Evolutionary conservation across 1,140 invertebrate species (phyloP), one percentile per base, ranked within the genome.

Genomic region (Holotrichia oblita): DNA sequence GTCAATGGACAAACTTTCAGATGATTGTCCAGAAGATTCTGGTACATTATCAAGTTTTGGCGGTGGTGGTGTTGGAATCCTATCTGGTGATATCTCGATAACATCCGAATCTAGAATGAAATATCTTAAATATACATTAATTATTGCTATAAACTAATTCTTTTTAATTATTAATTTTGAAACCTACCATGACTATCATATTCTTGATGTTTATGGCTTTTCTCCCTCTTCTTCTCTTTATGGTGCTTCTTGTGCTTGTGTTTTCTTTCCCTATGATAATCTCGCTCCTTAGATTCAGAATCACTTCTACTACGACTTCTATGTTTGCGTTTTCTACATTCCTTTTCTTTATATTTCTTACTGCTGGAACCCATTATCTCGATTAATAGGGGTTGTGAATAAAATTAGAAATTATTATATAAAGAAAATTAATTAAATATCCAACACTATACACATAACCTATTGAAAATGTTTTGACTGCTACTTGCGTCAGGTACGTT

Each of bases 1-100:
- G 82, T 96, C 94, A 82, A 98, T 93, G 3, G 95, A 97, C 2
- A 98, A 87, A 72, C 91, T 92, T 72, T 91, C 90, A 59, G 89
- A 87, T 10, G 78, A 78, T 72, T 80, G 80, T 17, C 79, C 86
- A 84, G 80, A 40, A 12, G 86, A 87, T 34, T 89, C 87, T 14
- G 89, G 88, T 74, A 87, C 87, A 8, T 85, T 82, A 17, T 84
- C 84, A 79, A 86, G 83, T 3, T 83, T 82, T 24, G 78, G 78
- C 73, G 87, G 86, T 20, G 83, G 87, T 87, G 86, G 20, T 41
- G 73, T 20, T 27, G 48, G 61, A 6, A 59, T 42, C 9, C 81
- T 79, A 34, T 83, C 82, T 34, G 82, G 79, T 34, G 86, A 64
- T 80, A 86, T 81, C 81, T 86, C 85, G 22, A 87, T 82, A 73